Conservation (phyloP, 2,888 invertebrate species). For the Muscina levida region DNA sequence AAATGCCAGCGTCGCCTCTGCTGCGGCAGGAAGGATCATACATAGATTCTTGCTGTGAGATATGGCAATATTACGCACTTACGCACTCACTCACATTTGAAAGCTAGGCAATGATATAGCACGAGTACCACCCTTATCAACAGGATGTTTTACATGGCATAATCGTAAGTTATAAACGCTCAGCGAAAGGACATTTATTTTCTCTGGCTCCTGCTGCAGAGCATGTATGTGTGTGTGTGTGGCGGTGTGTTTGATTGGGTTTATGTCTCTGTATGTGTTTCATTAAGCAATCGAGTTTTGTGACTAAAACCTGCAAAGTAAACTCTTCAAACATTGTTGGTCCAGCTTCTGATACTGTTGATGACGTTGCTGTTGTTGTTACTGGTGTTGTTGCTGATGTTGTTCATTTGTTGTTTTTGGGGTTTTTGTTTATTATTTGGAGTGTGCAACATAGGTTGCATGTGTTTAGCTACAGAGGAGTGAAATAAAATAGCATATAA, state of each 20-base stretch:
- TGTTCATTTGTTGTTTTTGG: background rate
- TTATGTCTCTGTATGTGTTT: no score
- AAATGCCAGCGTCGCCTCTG: no score
- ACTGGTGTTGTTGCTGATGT: no score
- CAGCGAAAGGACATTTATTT: slow-evolving; percentile 34
- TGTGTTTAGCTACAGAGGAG: no score
- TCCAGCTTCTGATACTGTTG: no score
- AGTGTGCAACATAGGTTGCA: background rate
- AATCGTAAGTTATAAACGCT: slow-evolving; percentile 35
- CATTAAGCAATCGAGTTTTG: no score
- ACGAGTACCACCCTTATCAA: slow-evolving; percentile 55
- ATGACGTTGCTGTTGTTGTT: background rate
- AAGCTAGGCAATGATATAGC: slow-evolving; percentile 19
- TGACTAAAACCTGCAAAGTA: no score
- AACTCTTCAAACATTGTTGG: no score
- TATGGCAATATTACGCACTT: slow-evolving; percentile 18
- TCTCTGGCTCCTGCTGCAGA: background rate
- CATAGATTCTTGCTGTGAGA: slow-evolving; percentile 14
- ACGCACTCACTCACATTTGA: slow-evolving; percentile 13
- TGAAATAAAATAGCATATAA: no score
- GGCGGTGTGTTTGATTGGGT: no score
- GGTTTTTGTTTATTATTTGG: slow-evolving; percentile 33
- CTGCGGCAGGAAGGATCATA: slow-evolving; percentile 9
- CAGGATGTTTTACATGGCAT: slow-evolving; percentile 37
- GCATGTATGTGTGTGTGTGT: slow-evolving; percentile 13